phyloP scores from a whole-genome alignment of 2,797 vertebrate species.

The Nothura maculosa region DNA sequence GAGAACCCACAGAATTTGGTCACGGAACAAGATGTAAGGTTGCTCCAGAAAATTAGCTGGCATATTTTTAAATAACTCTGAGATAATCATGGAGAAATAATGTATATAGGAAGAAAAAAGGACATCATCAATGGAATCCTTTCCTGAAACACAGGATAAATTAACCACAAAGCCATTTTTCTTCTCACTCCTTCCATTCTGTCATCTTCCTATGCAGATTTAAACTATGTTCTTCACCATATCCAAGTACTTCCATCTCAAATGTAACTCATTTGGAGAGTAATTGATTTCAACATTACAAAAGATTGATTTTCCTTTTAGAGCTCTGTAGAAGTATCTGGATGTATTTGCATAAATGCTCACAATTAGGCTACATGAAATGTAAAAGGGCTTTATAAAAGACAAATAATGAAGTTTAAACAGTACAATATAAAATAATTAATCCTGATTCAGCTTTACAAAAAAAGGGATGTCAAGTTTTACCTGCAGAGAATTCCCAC shows the following conservation, averaged over 20 bases:
- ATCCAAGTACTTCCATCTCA: not conserved
- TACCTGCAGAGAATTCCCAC: constrained; percentile 92
- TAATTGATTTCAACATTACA: not conserved
- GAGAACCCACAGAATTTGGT: not conserved
- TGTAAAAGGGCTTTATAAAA: not conserved
- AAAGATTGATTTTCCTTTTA: not conserved
- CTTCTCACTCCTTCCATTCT: not conserved
- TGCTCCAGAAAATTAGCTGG: not conserved
- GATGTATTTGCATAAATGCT: not conserved
- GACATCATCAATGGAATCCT: not conserved
- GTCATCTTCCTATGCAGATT: not conserved
- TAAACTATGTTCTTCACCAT: not conserved
- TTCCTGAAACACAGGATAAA: not conserved
- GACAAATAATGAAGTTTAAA: not conserved
- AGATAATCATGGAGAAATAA: not conserved
- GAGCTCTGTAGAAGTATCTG: not conserved
- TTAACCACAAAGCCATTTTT: not conserved
- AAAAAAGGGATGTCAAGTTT: not conserved
- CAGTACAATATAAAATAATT: not conserved
- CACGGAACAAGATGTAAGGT: not conserved
- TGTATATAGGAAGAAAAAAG: not conserved
- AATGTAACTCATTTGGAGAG: not conserved
- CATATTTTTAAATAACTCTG: not conserved
- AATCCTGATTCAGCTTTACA: not conserved
- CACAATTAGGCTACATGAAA: not conserved